Base-by-base conservation (phyloP, 2,797 vertebrate genomes). In the Crypturellus tataupa region DNA sequence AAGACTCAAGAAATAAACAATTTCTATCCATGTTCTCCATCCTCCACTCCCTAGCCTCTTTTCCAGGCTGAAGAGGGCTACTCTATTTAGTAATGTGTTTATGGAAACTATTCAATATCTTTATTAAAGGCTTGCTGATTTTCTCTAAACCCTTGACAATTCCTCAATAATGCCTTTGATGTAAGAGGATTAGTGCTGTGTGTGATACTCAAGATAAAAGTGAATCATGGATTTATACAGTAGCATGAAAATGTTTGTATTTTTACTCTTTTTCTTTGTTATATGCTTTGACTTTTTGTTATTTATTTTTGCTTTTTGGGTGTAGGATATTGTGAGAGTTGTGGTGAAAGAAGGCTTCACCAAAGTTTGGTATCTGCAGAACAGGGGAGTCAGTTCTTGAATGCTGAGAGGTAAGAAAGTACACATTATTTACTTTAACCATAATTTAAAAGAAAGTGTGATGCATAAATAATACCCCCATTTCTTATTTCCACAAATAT, bases 71-170 rank as follows among this genome's bases (percentile, higher is more conserved):
- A 42, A 19, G n/a, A 47, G 17, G 24, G 33, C n/a, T 1, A 14
- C 27, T 7, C 0, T 3, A 20, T 51, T 29, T 42, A 0, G 0
- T 31, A 10, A 6, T 0, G 1, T 27, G 23, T 15, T 25, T 35
- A 4, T 10, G 17, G 82, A 33, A 53, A 14, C 33, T 0, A 0
- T 6, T 53, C 51, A 29, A 10, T 4, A 14, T 29, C 47, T n/a
- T 35, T 9, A 25, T 19, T 1, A 14, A 40, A 23, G 4, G 6
- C 20, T 16, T 29, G 37, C 49, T 13, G 29, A 6, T 29, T 15
- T 53, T 53, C 51, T 29, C 51, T 53, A 27, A 53, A 35, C 24
- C 9, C 59, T 75, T 90, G 53, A 25, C 44, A 44, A 5, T 71
- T 78, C 27, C 7, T 17, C 5, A 37, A 2, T 60, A 33, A 10